Evolutionary conservation across 2,888 invertebrate species (phyloP), one percentile per base, ranked within the genome.

Genomic region (Meiosimyza decipiens): DNA sequence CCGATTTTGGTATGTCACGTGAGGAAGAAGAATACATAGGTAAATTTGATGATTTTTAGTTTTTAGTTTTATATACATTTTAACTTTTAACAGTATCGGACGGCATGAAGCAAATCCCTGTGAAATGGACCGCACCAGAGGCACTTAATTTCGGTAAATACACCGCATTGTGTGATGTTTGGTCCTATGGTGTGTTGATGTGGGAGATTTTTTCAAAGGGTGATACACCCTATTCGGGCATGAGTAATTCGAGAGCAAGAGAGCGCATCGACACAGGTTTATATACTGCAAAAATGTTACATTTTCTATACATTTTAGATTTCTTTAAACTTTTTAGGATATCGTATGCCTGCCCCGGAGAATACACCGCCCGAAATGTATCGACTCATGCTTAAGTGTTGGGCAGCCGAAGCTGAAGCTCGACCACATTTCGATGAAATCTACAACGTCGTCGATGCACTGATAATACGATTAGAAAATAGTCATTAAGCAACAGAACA

Each of bases 101-200:
- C 80, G 98, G 98, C 51, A 96, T 98, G 95, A 98, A 98, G 88
- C 97, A 98, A 89, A 98, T 98, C 80, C 98, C 98, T 0, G 97
- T 98, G 75, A 98, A 98, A 87, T 98, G 98, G 98, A 98, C 98
- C 0, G 97, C 98, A 3, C 98, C 98, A 0, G 98, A 98, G 88
- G 97, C 98, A 3, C 89, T 98, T 13, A 97, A 97, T 88, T 97
- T 95, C 85, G 97, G 97, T 92, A 96, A 96, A 90, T 98, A 98
- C 86, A 98, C 97, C 12, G 93, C 96, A 0, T 88, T 97, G 9
- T 97, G 97, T 87, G 98, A 98, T 88, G 97, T 98, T 62, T 98
- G 98, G 98, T 97, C 97, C 82, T 98, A 95, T 85, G 98, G 97
- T 5, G 94, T 98, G 78, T 88, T 98, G 72, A 94, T 95, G 90